phyloP scores from a whole-genome alignment of 2,113 vertebrate species.

The Nanger granti region DNA sequence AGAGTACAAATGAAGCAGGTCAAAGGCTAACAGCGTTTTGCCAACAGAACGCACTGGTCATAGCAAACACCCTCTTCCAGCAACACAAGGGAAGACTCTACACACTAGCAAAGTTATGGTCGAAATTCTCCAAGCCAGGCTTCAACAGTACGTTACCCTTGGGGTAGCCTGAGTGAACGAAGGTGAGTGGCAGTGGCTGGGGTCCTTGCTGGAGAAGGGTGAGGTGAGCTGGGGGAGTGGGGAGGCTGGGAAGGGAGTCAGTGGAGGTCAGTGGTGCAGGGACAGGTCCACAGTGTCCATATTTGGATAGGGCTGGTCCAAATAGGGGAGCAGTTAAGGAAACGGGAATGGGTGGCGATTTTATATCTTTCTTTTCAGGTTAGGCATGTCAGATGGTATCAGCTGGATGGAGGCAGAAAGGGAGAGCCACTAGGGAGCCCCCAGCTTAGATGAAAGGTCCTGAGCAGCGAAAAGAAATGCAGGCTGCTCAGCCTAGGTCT shows the following conservation, averaged over 20 bases:
- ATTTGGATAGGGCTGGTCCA: background rate
- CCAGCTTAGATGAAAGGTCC: background rate
- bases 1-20: background rate
- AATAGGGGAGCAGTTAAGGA: background rate
- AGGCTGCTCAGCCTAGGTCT: background rate
- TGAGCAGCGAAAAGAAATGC: background rate
- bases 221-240: rapidly evolving
- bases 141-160: background rate
- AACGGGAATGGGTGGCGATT: background rate
- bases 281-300: background rate
- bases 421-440: background rate
- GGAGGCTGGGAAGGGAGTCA: too few species aligned
- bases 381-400: background rate
- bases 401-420: too few species aligned
- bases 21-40: background rate
- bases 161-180: background rate
- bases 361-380: background rate
- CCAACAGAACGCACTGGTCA: background rate
- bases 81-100: background rate
- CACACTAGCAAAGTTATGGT: background rate
- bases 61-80: background rate
- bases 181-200: background rate
- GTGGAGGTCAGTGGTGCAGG: background rate
- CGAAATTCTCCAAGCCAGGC: background rate
- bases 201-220: background rate